Evolutionary conservation across 2,888 invertebrate species (phyloP), one percentile per base, ranked within the genome.

Genomic region (Sarcophaga variegata): DNA sequence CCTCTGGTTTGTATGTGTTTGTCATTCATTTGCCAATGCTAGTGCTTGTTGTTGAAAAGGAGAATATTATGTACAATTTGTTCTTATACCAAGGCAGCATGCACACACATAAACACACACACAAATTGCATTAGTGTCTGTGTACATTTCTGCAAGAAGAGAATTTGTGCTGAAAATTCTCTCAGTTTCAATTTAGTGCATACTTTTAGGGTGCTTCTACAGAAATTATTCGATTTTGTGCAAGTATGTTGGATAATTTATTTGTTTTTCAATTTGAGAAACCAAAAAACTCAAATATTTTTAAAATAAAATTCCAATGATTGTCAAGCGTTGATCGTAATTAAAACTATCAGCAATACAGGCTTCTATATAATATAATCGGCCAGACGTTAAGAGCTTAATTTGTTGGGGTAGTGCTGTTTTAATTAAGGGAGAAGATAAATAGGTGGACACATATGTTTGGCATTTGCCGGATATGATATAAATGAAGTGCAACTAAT

Each of bases 1-100:
- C 92, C 92, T 92, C 92, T 92, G 91, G 66, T 85, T 89, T 88
- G 83, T 79, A 79, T 87, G 81, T 87, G 78, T 81, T 75, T 78
- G 81, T 60, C 62, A 70, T 17, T 89, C 85, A 47, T 82, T 85
- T 81, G 20, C 83, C 88, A 89, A 76, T 80, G 88, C 84, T 82
- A 78, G 76, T 78, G 79, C 22, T 62, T 63, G 77, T 80, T 88
- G 86, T 89, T 88, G 85, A 37, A 59, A 81, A 72, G 79, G 76
- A 81, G 64, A 83, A 74, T 45, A 71, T n/a, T 64, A 49, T 70
- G 63, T 76, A 54, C 11, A 14, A 20, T 71, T 4, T 59, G 14
- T 49, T 49, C 14, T 3, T 49, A 49, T 14, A 49, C 22, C 1
- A 22, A 1, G 22, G 14, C 49, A 14, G 17, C 54, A 54, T 54